Percentiles rank a stretch among this genome's conserved stretches.
phyloP scores from a whole-genome alignment of 2,888 invertebrate species.

The Laothoe populi region DNA sequence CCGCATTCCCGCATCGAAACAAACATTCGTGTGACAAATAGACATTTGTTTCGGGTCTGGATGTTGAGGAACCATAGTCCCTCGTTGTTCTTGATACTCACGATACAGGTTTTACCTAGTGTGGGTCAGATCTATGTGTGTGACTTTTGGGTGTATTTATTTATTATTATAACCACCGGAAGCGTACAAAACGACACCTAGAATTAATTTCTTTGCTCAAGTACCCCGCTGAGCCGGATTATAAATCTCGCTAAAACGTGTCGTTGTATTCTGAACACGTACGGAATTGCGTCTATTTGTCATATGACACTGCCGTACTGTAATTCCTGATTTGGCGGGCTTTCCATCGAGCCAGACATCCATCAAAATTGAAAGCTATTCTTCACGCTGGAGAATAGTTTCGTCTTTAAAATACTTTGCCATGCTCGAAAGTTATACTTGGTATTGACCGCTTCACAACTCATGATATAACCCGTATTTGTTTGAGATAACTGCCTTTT shows the following conservation, averaged over 20 bases:
- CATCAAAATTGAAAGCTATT: slow-evolving; percentile 10
- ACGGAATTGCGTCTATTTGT: slow-evolving; percentile 54
- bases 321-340: slow-evolving; percentile 35
- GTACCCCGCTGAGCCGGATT: slow-evolving; percentile 49
- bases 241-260: slow-evolving; percentile 60
- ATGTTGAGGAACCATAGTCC: too few species aligned
- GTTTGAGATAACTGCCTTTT: not conserved
- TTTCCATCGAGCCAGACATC: not conserved
- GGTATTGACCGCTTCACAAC: not conserved
- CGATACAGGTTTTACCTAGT: too few species aligned
- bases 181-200: slow-evolving; percentile 40
- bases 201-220: slow-evolving; percentile 53
- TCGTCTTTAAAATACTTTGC: not conserved
- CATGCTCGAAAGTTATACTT: not conserved
- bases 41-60: too few species aligned
- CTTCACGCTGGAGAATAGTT: not conserved
- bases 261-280: slow-evolving; percentile 65
- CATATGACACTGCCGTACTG: slow-evolving; percentile 45
- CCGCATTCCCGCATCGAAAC: too few species aligned
- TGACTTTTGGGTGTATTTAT: too few species aligned
- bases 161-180: slow-evolving; percentile 37
- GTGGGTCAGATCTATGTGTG: too few species aligned
- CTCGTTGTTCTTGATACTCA: too few species aligned
- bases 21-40: too few species aligned
- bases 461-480: not conserved